A percentile compares a stretch with the other conserved stretches of the same genome.
Conservation (phyloP, 1,140 invertebrate species). For the Pteromalus puparum region DNA sequence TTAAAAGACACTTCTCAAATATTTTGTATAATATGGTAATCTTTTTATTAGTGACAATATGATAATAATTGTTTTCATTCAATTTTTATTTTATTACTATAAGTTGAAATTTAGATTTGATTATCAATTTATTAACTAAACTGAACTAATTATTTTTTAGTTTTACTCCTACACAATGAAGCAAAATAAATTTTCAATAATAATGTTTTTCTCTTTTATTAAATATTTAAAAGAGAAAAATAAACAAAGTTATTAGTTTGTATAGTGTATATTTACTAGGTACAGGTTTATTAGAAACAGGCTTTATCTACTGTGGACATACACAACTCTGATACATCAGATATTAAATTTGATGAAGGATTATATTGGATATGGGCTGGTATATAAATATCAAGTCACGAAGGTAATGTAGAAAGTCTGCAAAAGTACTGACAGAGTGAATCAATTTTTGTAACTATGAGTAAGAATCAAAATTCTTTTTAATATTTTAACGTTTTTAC, state of each 20-base stretch:
- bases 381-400: constrained; percentile 26
- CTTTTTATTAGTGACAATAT: too few relatives aligned
- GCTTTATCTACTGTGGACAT: background rate
- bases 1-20: too few relatives aligned
- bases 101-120: too few relatives aligned
- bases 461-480: background rate
- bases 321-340: background rate
- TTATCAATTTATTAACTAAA: too few relatives aligned
- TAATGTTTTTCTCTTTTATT: background rate
- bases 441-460: background rate
- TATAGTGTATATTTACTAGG: background rate
- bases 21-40: too few relatives aligned
- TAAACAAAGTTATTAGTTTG: background rate
- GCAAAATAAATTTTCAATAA: background rate
- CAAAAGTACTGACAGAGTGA: background rate
- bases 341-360: constrained; percentile 14
- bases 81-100: too few relatives aligned
- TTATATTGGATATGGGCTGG: background rate
- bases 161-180: too few relatives aligned
- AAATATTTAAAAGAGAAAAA: too few relatives aligned
- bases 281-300: background rate
- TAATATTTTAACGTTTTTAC: background rate
- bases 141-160: too few relatives aligned
- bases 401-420: background rate
- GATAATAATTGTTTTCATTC: too few relatives aligned